Base-by-base conservation (phyloP, 1,140 invertebrate genomes). In the Drosophila auraria region DNA sequence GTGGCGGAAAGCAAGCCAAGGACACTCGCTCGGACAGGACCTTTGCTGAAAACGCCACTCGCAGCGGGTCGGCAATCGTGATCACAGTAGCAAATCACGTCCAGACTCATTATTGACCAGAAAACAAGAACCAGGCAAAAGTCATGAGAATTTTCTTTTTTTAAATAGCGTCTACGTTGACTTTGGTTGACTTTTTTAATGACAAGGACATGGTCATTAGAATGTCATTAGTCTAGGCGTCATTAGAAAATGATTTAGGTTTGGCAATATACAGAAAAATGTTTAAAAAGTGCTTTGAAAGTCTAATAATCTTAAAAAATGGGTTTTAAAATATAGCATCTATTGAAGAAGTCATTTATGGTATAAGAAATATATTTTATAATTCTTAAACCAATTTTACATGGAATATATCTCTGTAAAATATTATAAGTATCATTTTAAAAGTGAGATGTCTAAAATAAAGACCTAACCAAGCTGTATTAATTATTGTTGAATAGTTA, bases 71-170 rank as follows among this genome's bases (percentile, higher is more conserved):
- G 40, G 15, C 23, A 14, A 27, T 15, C 15, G 20, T 36, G 23
- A 15, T 40, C 42, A 53, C 71, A 51, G 75, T 78, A 78, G 74
- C 74, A 57, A 78, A 78, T 78, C 74, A 77, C 56, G 75, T 78
- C 56, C 63, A 66, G 62, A 17, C 56, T 57, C 51, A 76, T 65
- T 42, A 58, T 65, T 36, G 71, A 65, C 60, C 20, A 54, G 25
- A 49, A 77, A 68, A 65, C 60, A 14, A 47, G 20, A 49, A 77
- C 56, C 23, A 36, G 45, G 33, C 33, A 69, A 53, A 78, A 78
- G 74, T 78, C 74, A 78, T 57, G 63, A 38, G 38, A 78, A 66
- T 51, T 36, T 30, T 54, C 3, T 17, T n/a, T 42, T 59, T 45
- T 60, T 36, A 25, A 11, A 17, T 36, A 12, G n/a, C 3, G 42